Conservation (phyloP, 2,113 vertebrate genomes). For the Anolis carolinensis region DNA sequence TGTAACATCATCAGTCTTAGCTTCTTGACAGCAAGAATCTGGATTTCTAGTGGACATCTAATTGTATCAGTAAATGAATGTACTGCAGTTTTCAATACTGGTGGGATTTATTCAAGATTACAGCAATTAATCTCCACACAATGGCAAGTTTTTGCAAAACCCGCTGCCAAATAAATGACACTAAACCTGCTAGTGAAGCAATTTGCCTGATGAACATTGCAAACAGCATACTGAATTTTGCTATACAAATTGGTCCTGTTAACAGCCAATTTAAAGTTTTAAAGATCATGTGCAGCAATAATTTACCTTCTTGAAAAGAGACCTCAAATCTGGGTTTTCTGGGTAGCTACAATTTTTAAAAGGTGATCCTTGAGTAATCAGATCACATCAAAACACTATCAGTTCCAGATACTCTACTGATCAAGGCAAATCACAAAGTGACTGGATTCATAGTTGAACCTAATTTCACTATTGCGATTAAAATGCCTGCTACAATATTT, state of each 20-base stretch:
- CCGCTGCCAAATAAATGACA: conserved; percentile 14
- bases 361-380: not conserved
- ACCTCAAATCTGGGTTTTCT: not conserved
- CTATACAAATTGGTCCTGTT: conserved; percentile 11
- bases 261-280: not conserved
- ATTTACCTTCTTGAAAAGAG: not conserved
- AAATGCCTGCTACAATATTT: not conserved
- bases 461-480: not conserved
- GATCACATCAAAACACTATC: not conserved
- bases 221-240: conserved; percentile 7
- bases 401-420: not conserved
- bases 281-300: not conserved
- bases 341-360: not conserved
- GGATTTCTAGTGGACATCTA: not conserved
- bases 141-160: not conserved
- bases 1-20: not conserved
- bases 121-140: conserved; percentile 36
- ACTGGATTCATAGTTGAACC: not conserved
- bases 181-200: conserved; percentile 6
- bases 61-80: not conserved
- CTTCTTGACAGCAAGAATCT: conserved; percentile 25
- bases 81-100: conserved; percentile 9
- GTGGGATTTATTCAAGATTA: conserved; percentile 31
- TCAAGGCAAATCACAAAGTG: not conserved
- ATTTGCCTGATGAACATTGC: conserved; percentile 9